These are phyloP conservation scores for Stigmatopora argus DNA, from an alignment of 2,113 vertebrate genomes.

Conservation along the genomic window DNA sequence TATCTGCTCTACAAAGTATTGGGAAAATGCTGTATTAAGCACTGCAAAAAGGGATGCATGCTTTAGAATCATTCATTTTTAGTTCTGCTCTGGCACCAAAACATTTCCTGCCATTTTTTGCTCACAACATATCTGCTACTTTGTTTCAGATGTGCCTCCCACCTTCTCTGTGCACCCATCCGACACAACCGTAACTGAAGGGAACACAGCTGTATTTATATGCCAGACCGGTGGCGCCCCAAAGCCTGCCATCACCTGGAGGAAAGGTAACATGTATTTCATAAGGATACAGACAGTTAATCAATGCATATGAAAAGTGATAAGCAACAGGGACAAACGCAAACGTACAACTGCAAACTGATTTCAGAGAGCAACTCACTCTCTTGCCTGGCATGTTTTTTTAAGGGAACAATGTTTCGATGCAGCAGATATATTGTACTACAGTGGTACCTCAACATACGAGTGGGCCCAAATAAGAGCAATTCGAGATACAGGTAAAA, in stretches of 20 bases:
- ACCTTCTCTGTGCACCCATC: slow-evolving; percentile 68
- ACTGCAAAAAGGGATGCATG: neutral
- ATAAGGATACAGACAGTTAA: neutral
- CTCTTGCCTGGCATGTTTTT: neutral
- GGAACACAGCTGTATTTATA: slow-evolving; percentile 73
- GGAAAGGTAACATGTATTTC: slow-evolving; percentile 72
- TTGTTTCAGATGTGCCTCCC: slow-evolving; percentile 78
- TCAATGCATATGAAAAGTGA: neutral
- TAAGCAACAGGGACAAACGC: neutral
- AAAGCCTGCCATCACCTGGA: slow-evolving; percentile 87
- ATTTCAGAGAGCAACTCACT: neutral
- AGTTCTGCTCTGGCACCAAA: neutral
- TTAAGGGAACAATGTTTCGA: too few species aligned
- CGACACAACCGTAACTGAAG: slow-evolving; percentile 84
- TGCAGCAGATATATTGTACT: too few species aligned
- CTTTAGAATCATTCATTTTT: neutral
- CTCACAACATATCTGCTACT: slow-evolving; percentile 1
- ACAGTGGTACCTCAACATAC: too few species aligned
- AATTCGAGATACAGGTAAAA: too few species aligned
- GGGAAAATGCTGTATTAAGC: too few species aligned
- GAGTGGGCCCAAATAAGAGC: too few species aligned
- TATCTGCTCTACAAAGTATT: too few species aligned
- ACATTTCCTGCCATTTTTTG: neutral
- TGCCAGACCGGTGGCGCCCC: slow-evolving; percentile 88
- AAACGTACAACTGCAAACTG: neutral